phyloP scores from a whole-genome alignment of 2,797 vertebrate species.

The Pseudocheirus occidentalis region DNA sequence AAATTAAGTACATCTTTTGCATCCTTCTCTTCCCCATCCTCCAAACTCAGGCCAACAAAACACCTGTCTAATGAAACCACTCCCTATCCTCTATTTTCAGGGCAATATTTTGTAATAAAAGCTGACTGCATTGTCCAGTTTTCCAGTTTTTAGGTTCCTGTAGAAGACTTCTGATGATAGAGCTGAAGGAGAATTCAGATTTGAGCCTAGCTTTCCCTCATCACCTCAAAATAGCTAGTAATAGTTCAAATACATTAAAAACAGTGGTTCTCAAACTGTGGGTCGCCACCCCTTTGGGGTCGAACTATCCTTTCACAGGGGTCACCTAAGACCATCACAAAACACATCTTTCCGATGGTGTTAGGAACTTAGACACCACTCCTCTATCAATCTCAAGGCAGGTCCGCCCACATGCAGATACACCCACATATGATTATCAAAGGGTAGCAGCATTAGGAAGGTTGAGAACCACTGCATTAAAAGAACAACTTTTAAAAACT shows the following conservation, averaged over 20 bases:
- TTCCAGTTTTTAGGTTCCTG: not conserved
- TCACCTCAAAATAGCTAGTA: not conserved
- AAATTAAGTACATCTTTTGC: not conserved
- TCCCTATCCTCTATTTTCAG: not conserved
- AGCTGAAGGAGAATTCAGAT: not conserved
- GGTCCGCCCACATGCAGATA: too few relatives aligned
- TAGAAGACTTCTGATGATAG: not conserved
- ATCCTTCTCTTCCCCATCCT: not conserved
- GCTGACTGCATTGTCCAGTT: not conserved
- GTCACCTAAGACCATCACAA: too few relatives aligned
- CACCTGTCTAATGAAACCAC: not conserved
- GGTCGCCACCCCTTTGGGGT: too few relatives aligned
- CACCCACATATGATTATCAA: too few relatives aligned
- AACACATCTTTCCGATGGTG: too few relatives aligned
- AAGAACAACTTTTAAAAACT: not conserved
- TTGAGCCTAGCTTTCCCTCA: not conserved
- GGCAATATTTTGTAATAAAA: not conserved
- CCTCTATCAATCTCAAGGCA: too few relatives aligned
- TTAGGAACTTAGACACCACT: too few relatives aligned
- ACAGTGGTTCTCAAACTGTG: too few relatives aligned
- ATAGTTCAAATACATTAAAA: not conserved
- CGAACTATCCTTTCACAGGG: too few relatives aligned
- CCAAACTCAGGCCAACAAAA: not conserved
- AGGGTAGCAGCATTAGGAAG: too few relatives aligned
- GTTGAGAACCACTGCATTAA: too few relatives aligned